phyloP scores from a whole-genome alignment of 2,797 vertebrate genomes.

The Orestias chungarensis region DNA sequence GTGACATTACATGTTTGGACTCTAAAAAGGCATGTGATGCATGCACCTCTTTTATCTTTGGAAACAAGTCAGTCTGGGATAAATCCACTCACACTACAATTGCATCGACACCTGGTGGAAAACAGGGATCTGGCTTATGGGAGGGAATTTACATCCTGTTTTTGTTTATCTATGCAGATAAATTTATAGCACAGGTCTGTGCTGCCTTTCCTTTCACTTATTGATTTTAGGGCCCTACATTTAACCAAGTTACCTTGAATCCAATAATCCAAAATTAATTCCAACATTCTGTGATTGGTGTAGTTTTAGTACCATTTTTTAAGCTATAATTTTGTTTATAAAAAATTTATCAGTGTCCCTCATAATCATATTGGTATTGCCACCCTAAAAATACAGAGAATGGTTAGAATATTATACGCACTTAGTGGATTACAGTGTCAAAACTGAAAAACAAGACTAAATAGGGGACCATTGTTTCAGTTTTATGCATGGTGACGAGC shows the following conservation, averaged over 20 bases:
- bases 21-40: constrained; percentile 26
- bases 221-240: background rate
- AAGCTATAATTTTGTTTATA: background rate
- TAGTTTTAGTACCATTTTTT: background rate
- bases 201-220: background rate
- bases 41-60: constrained; percentile 11
- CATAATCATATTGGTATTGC: background rate
- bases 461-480: background rate
- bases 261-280: background rate
- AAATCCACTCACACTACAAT: constrained; percentile 21
- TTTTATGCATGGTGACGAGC: background rate
- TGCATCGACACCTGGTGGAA: constrained; percentile 39
- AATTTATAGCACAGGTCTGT: no score
- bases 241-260: background rate
- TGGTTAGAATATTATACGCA: background rate
- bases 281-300: background rate
- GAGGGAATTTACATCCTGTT: constrained; percentile 10
- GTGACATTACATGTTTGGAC: constrained; percentile 41
- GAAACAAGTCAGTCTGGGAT: constrained; percentile 20
- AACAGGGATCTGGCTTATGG: constrained; percentile 1
- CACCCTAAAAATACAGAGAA: background rate
- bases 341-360: background rate
- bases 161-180: background rate
- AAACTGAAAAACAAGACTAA: background rate
- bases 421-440: background rate